Evolutionary conservation across 2,888 invertebrate genomes (phyloP), one percentile per base, ranked within the genome.

Genomic region (Yponomeuta malinellus): DNA sequence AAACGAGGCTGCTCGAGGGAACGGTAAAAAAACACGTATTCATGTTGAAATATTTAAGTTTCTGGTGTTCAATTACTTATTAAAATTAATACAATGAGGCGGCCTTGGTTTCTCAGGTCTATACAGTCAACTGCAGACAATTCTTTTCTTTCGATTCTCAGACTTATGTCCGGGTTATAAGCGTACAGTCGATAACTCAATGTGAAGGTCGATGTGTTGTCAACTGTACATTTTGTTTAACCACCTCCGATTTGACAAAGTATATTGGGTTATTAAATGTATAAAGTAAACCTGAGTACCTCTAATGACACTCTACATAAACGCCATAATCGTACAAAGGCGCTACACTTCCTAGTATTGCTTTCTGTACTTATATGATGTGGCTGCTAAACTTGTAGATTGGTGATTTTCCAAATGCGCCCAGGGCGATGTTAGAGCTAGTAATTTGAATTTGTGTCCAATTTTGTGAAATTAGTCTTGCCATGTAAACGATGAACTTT

Each of bases 61-160:
- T 59, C 52, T 81, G 81, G 87, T 86, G 83, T 89, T 90, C 90
- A 89, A 90, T 90, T 90, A 89, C 88, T 89, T 87, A 87, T 88
- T 88, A 86, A 83, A 87, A 85, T 87, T 87, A 84, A 88, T 85
- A 87, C 84, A 84, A 81, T 80, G 78, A 74, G 76, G 77, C 77
- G 85, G 83, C 89, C 87, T 89, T 88, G 68, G 80, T 72, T 43
- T 78, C 75, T 77, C 79, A 75, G 74, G 79, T 75, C 75, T 5
- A 6, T 43, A 74, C 72, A 71, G 73, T 74, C 79, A 76, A 77
- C 5, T 15, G 52, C 15, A 59, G 52, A 59, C 3, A 12, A 12
- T 12, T 3, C 15, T 15, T 59, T 59, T 59, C 12, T 4, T 59
- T 59, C 15, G 15, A 59, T 59, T 59, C 12, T 1, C 43, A 43